phyloP scores from a whole-genome alignment of 1,140 invertebrate genomes.

The Listronotus oregonensis region DNA sequence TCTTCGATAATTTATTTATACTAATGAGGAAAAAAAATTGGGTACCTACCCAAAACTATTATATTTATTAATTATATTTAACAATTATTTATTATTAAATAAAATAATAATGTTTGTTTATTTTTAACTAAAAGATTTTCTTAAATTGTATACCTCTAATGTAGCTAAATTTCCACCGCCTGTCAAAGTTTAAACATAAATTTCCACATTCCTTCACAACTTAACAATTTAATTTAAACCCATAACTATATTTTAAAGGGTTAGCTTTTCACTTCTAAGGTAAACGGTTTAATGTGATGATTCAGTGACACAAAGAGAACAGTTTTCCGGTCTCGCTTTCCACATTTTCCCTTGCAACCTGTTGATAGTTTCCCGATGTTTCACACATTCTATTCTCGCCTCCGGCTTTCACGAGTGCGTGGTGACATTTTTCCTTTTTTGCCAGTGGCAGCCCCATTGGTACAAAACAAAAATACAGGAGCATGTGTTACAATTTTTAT shows the following conservation, averaged over 20 bases:
- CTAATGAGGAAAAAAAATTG: too few species aligned
- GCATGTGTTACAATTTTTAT: too few species aligned
- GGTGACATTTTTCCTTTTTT: conserved; percentile 15
- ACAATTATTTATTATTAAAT: too few species aligned
- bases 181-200: conserved; percentile 7
- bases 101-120: too few species aligned
- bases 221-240: conserved; percentile 33
- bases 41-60: too few species aligned
- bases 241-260: conserved; percentile 37
- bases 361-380: conserved; percentile 42
- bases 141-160: not conserved
- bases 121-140: not conserved
- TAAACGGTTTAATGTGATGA: conserved; percentile 48
- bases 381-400: conserved; percentile 41
- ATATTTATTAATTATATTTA: too few species aligned
- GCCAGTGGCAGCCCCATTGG: not conserved
- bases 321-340: conserved; percentile 42
- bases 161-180: not conserved
- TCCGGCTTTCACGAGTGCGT: conserved; percentile 28
- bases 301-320: conserved; percentile 47
- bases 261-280: conserved; percentile 30
- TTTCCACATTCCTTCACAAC: conserved; percentile 15
- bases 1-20: too few species aligned
- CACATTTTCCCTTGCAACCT: conserved; percentile 42
- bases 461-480: not conserved